Base-by-base conservation (phyloP, 2,113 vertebrate species). In the Ariopsis seemanni region DNA sequence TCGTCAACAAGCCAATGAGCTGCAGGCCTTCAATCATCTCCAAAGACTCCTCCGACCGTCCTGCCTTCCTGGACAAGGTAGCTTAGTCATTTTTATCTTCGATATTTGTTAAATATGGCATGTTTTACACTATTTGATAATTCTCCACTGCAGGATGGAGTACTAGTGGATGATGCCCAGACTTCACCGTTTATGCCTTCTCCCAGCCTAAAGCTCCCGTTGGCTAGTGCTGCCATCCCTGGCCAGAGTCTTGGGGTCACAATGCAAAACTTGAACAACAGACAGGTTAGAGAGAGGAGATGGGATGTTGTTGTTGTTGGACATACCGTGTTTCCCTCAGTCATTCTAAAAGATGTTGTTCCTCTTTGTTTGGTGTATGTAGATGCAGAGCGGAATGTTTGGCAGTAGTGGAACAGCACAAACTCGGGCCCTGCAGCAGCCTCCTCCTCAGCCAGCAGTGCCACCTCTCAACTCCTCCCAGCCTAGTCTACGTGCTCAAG, bases 101-200 rank as follows among this genome's bases (percentile, higher is more conserved):
- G 9, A 4, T 58, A 7, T 62, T 81, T 82, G 82, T 62, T 62
- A 7, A 25, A 62, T 20, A 48, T 81, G 7, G 12, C 14, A 60
- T 81, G 57, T 42, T 80, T 18, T 18, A 17, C n/a, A 60, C 57
- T 62, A 25, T 12, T 25, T 2, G 1, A 18, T 62, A 7, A 48
- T 62, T 62, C 12, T 82, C 5, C 20, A 57, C 20, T 48, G 10
- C 57, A 99, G 98, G 98, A 99, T 93, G 96, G 97, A 94, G 96
- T 97, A 96, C 95, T 99, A 95, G 97, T 96, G 95, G 98, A 99
- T 94, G 97, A 99, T 91, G 95, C 97, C 95, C 95, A 97, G 94
- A 95, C 97, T 96, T 99, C 98, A 99, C 98, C 97, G 92, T 99
- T 99, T 98, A 96, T 99, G 98, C 98, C 98, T 99, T 99, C 98